Evolutionary conservation across 2,888 invertebrate genomes (phyloP), one percentile per base, ranked within the genome.

Genomic region (Cephus spinipes): DNA sequence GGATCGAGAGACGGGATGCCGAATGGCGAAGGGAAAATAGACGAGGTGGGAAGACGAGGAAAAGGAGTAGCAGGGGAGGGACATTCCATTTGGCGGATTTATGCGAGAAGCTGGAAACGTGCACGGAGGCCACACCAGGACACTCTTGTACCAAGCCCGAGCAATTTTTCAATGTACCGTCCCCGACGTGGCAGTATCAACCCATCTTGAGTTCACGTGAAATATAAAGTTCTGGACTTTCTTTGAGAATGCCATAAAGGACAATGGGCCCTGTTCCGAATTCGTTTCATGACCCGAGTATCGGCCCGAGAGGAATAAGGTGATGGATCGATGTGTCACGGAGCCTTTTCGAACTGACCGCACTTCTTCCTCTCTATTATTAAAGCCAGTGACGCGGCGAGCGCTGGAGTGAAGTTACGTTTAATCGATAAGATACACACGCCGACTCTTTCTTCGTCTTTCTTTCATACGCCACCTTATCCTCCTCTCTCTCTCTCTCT

Each of bases 51-150:
- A 71, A 32, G 30, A 71, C 15, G 31, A 30, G 32, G 30, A 30
- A 32, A 33, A 33, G n/a, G 12, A 15, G 32, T 73, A 76, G 34
- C 77, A 79, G 80, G 78, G 79, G 79, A 75, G 81, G 83, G 23
- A 55, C 55, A 84, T 86, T 86, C 84, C 87, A 88, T 88, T 88
- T 84, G 81, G 83, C 84, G 83, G 86, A 88, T 88, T 88, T 87
- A 88, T 86, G 85, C 6, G 55, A 55, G 1, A 55, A 55, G 55
- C 55, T 23, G 23, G 55, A 9, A 9, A 55, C 55, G 55, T 55
- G 55, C 9, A 9, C 23, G 55, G 23, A 23, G 23, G 9, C 55
- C 23, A 23, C 55, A 0, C 15, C 23, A 55, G 55, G 23, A 55
- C 6, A 9, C 23, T 23, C 55, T 55, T 55, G 55, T 55, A 55